Evolutionary conservation across 2,888 invertebrate genomes (phyloP).

Genomic region (Allophyes oxyacanthae): DNA sequence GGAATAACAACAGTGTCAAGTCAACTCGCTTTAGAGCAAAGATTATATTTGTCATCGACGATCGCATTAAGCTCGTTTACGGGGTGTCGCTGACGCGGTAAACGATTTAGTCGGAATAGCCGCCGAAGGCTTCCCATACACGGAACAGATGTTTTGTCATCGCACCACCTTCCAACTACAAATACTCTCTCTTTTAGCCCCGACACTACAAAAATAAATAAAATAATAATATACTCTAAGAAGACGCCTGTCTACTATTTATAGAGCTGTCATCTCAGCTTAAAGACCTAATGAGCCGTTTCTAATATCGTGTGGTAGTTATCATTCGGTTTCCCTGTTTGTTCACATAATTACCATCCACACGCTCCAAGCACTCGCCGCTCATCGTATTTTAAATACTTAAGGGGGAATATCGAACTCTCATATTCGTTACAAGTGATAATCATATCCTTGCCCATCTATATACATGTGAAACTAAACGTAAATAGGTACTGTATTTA

Average conservation of each 20-base stretch:
- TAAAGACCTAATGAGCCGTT: slow-evolving; percentile 87
- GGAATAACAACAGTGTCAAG: slow-evolving; percentile 87
- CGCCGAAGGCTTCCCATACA: slow-evolving; percentile 67
- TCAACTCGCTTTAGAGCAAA: slow-evolving; percentile 84
- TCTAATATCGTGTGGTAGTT: slow-evolving; percentile 82
- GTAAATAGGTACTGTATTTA: neutral
- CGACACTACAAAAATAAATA: slow-evolving; percentile 76
- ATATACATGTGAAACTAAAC: no score
- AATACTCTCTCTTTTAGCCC: slow-evolving; percentile 71
- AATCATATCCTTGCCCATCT: no score
- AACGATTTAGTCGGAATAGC: slow-evolving; percentile 78
- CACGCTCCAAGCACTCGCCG: slow-evolving; percentile 53
- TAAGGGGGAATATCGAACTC: slow-evolving; percentile 16
- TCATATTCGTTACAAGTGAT: neutral
- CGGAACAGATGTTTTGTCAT: slow-evolving; percentile 83
- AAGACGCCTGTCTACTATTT: slow-evolving; percentile 77
- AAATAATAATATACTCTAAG: slow-evolving; percentile 69
- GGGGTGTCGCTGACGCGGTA: slow-evolving; percentile 79
- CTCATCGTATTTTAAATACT: slow-evolving; percentile 37
- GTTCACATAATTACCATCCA: slow-evolving; percentile 80
- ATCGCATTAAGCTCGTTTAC: slow-evolving; percentile 83
- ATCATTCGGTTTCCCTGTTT: slow-evolving; percentile 79
- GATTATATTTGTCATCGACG: slow-evolving; percentile 88
- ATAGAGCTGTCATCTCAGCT: slow-evolving; percentile 85
- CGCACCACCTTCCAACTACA: slow-evolving; percentile 71